phyloP scores from a whole-genome alignment of 2,797 vertebrate genomes.

The Dendrocincla tyrannina region DNA sequence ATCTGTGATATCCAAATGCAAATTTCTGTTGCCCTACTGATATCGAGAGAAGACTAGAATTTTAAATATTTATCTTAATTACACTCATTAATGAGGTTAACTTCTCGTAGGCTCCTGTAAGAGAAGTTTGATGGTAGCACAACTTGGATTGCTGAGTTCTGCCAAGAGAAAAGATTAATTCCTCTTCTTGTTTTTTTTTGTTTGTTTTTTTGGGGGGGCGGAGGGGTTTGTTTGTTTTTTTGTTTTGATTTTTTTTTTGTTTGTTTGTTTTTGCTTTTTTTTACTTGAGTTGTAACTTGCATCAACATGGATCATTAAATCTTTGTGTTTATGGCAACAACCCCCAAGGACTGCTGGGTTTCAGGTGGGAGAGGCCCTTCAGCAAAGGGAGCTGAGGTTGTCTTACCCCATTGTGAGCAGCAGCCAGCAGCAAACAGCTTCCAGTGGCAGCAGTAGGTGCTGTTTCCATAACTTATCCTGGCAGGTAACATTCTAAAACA shows the following conservation, averaged over 20 bases:
- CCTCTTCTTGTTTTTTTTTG: background rate
- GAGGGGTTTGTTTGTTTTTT: too few species aligned
- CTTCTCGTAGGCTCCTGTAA: background rate
- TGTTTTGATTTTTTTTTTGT: too few species aligned
- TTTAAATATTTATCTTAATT: background rate
- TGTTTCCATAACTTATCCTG: background rate
- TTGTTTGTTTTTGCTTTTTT: background rate
- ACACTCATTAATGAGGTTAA: background rate
- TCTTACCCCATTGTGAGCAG: background rate
- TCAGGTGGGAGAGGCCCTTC: background rate
- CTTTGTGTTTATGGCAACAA: background rate
- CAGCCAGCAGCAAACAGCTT: background rate
- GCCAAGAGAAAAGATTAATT: background rate
- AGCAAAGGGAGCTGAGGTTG: background rate
- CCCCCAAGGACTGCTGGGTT: background rate
- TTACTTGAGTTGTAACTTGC: fast-evolving
- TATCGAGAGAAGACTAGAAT: background rate
- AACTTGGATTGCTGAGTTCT: background rate
- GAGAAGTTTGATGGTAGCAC: background rate
- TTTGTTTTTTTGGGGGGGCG: too few species aligned
- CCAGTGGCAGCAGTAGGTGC: background rate
- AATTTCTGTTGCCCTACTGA: background rate
- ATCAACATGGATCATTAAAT: fast-evolving
- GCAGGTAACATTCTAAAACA: background rate
- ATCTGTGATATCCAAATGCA: background rate